Conservation (phyloP, 1,140 invertebrate genomes). For the Sweltsa coloradensis region DNA sequence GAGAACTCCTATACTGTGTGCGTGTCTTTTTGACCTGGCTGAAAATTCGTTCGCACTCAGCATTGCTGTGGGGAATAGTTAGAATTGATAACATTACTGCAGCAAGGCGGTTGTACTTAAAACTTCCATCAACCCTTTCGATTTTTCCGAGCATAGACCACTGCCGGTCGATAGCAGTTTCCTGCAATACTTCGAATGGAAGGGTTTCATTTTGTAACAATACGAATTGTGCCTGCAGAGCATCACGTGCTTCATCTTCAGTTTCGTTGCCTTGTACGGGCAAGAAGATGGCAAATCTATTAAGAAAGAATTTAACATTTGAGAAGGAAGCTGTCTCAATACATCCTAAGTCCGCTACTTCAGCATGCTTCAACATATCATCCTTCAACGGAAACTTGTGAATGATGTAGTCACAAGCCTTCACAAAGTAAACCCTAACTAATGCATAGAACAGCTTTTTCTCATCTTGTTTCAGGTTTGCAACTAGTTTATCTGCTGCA, state of each 20-base stretch:
- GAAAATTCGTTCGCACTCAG: neutral
- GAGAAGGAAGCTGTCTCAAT: constrained; percentile 1
- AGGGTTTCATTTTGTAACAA: neutral
- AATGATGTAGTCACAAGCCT: neutral
- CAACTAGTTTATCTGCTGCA: neutral
- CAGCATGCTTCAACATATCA: constrained; percentile 1
- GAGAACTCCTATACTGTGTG: neutral
- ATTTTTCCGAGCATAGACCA: neutral
- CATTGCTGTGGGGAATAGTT: constrained; percentile 2
- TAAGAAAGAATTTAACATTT: neutral
- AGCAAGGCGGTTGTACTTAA: neutral
- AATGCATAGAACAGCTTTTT: neutral
- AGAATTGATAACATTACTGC: neutral
- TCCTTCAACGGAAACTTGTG: neutral
- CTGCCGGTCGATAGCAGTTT: neutral
- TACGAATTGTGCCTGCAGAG: neutral
- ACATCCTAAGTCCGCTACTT: constrained; percentile 1
- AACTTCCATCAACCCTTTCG: neutral
- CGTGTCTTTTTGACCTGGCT: neutral
- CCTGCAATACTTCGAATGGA: neutral
- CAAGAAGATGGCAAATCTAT: neutral
- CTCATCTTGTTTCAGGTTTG: neutral
- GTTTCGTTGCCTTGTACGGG: neutral
- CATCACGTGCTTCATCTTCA: neutral
- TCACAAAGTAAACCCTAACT: neutral